Conservation (phyloP, 2,888 invertebrate species). For the Cephus runcator region DNA sequence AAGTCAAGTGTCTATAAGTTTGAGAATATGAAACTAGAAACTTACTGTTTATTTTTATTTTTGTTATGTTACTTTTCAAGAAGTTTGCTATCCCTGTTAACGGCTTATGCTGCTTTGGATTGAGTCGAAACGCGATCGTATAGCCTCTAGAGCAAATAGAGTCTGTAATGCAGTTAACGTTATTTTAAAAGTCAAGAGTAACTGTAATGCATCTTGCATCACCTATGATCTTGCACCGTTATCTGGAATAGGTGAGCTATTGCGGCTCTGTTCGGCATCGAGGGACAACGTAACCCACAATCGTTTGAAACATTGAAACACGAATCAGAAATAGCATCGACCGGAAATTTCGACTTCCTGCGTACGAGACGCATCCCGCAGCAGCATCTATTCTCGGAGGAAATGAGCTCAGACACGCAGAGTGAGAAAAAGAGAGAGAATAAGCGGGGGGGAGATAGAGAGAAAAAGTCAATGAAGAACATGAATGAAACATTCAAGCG, state of each 20-base stretch:
- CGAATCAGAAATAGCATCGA: constrained; percentile 28
- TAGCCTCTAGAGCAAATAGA: neutral
- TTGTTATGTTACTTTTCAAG: neutral
- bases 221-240: constrained; percentile 60
- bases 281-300: constrained; percentile 20
- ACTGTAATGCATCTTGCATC: constrained; percentile 58
- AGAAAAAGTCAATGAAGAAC: neutral
- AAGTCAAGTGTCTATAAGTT: neutral
- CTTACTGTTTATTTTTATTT: neutral
- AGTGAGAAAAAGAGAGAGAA: neutral
- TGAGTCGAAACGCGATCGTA: neutral
- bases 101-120: neutral
- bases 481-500: neutral
- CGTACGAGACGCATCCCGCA: constrained; percentile 25
- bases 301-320: constrained; percentile 1
- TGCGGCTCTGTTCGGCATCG: constrained; percentile 32
- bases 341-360: constrained; percentile 32
- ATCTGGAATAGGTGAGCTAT: constrained; percentile 35
- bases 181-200: constrained; percentile 29
- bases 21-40: neutral
- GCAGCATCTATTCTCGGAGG: constrained; percentile 29
- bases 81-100: neutral
- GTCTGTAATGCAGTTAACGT: neutral
- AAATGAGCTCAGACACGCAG: neutral
- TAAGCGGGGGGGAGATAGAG: too few species aligned